Percentiles rank a stretch among this genome's conserved stretches.
These are phyloP conservation scores for Phycodurus eques DNA, from an alignment of 2,113 vertebrate species.

Conservation along the genomic window DNA sequence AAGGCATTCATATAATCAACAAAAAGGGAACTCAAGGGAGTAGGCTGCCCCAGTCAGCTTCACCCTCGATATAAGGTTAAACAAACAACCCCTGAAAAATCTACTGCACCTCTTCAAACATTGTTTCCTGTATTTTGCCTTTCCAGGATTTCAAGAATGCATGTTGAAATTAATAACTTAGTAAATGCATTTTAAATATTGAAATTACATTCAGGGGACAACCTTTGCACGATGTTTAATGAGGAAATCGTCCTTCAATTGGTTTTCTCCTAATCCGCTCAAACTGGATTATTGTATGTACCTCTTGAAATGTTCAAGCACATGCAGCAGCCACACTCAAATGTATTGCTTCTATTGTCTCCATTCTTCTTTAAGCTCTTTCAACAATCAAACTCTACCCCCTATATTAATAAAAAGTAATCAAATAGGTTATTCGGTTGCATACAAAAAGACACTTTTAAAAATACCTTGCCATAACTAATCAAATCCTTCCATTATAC, in stretches of 20 bases:
- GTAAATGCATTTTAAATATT: conserved; percentile 36
- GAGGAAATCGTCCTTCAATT: background rate
- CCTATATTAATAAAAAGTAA: conserved; percentile 22
- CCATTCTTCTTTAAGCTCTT: conserved; percentile 15
- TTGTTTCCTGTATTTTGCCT: conserved; percentile 3
- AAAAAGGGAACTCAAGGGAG: conserved; percentile 2
- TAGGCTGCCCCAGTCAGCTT: background rate
- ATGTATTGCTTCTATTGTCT: background rate
- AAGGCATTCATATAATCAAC: conserved; percentile 10
- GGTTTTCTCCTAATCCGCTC: background rate
- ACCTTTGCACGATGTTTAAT: conserved; percentile 34
- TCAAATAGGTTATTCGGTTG: background rate
- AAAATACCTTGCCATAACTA: conserved; percentile 44
- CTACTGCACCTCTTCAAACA: too few species aligned
- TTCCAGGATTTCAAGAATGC: background rate
- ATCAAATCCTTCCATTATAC: conserved; percentile 25
- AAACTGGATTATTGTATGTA: background rate
- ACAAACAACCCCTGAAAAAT: background rate
- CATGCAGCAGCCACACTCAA: background rate
- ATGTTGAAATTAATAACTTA: conserved; percentile 29
- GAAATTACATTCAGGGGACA: conserved; percentile 29
- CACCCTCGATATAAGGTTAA: conserved; percentile 6
- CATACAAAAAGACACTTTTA: conserved; percentile 21
- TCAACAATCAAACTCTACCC: conserved; percentile 13
- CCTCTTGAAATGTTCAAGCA: background rate